A percentile compares a stretch with the other conserved stretches of the same genome.
Conservation (phyloP, 1,140 invertebrate species). For the Hermetia illucens region DNA sequence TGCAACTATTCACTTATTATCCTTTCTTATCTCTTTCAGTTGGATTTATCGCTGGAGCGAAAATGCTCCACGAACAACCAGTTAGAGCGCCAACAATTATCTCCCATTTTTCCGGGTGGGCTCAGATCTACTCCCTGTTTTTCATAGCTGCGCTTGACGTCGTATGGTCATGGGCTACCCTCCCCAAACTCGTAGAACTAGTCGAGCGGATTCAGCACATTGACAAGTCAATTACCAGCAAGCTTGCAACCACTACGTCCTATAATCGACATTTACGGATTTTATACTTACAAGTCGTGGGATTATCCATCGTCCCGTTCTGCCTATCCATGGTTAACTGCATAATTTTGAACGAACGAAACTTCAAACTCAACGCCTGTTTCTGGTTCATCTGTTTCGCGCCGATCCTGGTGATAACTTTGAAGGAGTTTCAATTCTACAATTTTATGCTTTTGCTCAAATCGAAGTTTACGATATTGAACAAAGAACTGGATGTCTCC, state of each 20-base stretch:
- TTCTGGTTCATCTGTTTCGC: slow-evolving; percentile 11
- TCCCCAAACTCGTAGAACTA: slow-evolving; percentile 2
- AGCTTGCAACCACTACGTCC: too few relatives aligned
- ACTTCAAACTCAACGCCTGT: slow-evolving; percentile 3
- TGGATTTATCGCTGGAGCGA: too few relatives aligned
- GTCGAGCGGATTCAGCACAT: slow-evolving; percentile 5
- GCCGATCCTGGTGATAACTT: slow-evolving; percentile 8
- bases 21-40: too few relatives aligned
- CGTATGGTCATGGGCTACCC: slow-evolving; percentile 6
- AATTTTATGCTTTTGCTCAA: slow-evolving; percentile 9
- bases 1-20: neutral
- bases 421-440: slow-evolving; percentile 11
- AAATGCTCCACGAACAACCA: neutral
- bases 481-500: slow-evolving; percentile 1
- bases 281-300: slow-evolving; percentile 4
- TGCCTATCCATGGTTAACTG: slow-evolving; percentile 12
- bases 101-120: slow-evolving; percentile 8
- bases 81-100: slow-evolving; percentile 5
- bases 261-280: too few relatives aligned
- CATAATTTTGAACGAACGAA: slow-evolving; percentile 6
- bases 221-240: slow-evolving; percentile 8
- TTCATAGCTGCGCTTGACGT: slow-evolving; percentile 4
- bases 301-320: slow-evolving; percentile 5
- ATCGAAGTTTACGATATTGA: slow-evolving; percentile 5
- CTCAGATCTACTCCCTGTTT: slow-evolving; percentile 8